A percentile compares a stretch with the other conserved stretches of the same genome.
Evolutionary conservation across 2,888 invertebrate species (phyloP).

Genomic region (Metallyticus violacea): DNA sequence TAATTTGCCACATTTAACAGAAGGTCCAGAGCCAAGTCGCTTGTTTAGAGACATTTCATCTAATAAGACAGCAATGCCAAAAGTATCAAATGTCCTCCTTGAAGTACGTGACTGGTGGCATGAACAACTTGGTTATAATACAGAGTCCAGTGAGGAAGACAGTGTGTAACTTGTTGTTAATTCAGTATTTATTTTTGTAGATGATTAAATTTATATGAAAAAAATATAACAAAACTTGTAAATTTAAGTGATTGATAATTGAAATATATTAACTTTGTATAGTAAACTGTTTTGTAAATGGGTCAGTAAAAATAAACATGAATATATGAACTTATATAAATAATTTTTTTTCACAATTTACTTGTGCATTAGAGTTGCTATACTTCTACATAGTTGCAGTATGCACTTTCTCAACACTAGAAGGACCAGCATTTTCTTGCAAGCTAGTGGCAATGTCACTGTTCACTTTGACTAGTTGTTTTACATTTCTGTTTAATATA

Average conservation of each 20-base stretch:
- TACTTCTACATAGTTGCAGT: too few species aligned
- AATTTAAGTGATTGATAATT: background rate
- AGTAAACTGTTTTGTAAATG: background rate
- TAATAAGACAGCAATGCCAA: conserved; percentile 49
- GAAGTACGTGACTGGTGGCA: conserved; percentile 87
- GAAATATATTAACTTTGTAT: background rate
- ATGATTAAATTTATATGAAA: background rate
- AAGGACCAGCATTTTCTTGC: too few species aligned
- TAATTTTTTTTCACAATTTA: too few species aligned
- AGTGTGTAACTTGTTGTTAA: background rate
- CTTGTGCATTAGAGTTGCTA: too few species aligned
- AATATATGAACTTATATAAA: background rate
- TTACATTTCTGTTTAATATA: too few species aligned
- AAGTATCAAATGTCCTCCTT: conserved; percentile 57
- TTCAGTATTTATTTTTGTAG: background rate
- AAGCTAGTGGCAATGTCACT: too few species aligned
- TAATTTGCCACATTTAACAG: conserved; percentile 51
- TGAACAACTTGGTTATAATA: conserved; percentile 64
- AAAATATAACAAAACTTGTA: too few species aligned
- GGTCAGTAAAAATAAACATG: background rate
- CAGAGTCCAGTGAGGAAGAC: conserved; percentile 63
- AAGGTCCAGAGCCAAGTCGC: conserved; percentile 45
- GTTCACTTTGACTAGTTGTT: too few species aligned
- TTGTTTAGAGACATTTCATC: conserved; percentile 47
- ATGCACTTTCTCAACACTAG: too few species aligned